phyloP scores from a whole-genome alignment of 2,797 vertebrate genomes.

The Pampus argenteus region DNA sequence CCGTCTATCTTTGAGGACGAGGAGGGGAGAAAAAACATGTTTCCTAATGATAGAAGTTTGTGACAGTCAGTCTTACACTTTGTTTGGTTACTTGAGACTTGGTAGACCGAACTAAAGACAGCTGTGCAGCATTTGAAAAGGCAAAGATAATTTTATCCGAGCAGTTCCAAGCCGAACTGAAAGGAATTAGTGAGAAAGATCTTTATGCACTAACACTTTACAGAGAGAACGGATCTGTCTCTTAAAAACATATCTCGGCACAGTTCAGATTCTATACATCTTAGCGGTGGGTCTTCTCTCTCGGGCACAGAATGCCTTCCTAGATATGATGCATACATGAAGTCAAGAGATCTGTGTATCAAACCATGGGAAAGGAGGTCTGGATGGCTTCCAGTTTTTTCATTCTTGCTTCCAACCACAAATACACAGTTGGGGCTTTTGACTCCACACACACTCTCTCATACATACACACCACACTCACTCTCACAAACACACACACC shows the following conservation, averaged over 20 bases:
- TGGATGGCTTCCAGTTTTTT: slow-evolving; percentile 58
- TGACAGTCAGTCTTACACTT: slow-evolving; percentile 1
- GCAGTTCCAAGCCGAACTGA: background rate
- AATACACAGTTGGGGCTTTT: slow-evolving; percentile 54
- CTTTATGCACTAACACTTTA: background rate
- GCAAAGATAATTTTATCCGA: slow-evolving; percentile 4
- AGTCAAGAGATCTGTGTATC: slow-evolving; percentile 52
- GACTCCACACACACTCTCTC: slow-evolving; percentile 30
- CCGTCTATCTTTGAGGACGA: slow-evolving; percentile 17
- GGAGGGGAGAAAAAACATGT: background rate
- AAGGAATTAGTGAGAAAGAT: slow-evolving; percentile 1
- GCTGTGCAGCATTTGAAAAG: slow-evolving; percentile 11
- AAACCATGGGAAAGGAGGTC: slow-evolving; percentile 65
- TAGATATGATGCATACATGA: slow-evolving; percentile 40
- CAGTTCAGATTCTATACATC: slow-evolving; percentile 20
- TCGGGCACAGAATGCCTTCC: slow-evolving; percentile 11
- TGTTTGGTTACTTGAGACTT: slow-evolving; percentile 14
- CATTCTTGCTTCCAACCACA: slow-evolving; percentile 48
- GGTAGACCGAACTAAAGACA: slow-evolving; percentile 8
- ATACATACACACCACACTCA: slow-evolving; percentile 24
- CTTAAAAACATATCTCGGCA: slow-evolving; percentile 6
- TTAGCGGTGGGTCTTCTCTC: slow-evolving; percentile 7
- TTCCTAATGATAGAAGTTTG: slow-evolving; percentile 11
- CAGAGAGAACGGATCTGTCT: background rate
- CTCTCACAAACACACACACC: slow-evolving; percentile 6